A percentile compares a stretch with the other conserved stretches of the same genome.
These are phyloP conservation scores for Sesamia nonagrioides DNA, from an alignment of 1,140 invertebrate species.

Conservation along the genomic window DNA sequence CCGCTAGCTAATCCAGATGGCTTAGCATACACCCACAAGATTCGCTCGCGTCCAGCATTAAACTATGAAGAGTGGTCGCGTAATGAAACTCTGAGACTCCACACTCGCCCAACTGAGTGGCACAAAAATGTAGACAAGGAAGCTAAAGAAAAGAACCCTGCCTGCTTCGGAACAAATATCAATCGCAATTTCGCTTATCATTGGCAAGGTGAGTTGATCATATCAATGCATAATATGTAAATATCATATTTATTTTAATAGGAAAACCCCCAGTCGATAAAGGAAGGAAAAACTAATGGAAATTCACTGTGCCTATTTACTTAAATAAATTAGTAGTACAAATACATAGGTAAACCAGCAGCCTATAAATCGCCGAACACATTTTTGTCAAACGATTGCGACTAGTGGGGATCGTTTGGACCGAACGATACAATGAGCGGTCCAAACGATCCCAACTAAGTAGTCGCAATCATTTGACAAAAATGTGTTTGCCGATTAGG, in stretches of 20 bases:
- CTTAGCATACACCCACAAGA: conserved; percentile 69
- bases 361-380: too few relatives aligned
- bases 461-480: too few relatives aligned
- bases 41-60: conserved; percentile 57
- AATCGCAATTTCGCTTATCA: conserved; percentile 83
- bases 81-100: conserved; percentile 64
- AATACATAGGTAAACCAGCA: too few relatives aligned
- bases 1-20: conserved; percentile 79
- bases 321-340: too few relatives aligned
- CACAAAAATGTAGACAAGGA: conserved; percentile 77
- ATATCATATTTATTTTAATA: neutral
- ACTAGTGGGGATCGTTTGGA: too few relatives aligned
- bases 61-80: conserved; percentile 63
- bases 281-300: too few relatives aligned
- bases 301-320: too few relatives aligned
- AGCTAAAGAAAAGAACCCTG: conserved; percentile 28
- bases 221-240: neutral
- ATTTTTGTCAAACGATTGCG: too few relatives aligned
- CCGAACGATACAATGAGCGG: too few relatives aligned
- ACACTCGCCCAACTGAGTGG: conserved; percentile 68
- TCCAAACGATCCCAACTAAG: too few relatives aligned
- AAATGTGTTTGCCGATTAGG: too few relatives aligned
- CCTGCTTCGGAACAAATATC: conserved; percentile 78
- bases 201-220: conserved; percentile 76
- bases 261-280: neutral